A percentile compares a stretch with the other conserved stretches of the same genome.
Conservation (phyloP, 2,797 vertebrate species). For the Xiphophorus birchmanni region DNA sequence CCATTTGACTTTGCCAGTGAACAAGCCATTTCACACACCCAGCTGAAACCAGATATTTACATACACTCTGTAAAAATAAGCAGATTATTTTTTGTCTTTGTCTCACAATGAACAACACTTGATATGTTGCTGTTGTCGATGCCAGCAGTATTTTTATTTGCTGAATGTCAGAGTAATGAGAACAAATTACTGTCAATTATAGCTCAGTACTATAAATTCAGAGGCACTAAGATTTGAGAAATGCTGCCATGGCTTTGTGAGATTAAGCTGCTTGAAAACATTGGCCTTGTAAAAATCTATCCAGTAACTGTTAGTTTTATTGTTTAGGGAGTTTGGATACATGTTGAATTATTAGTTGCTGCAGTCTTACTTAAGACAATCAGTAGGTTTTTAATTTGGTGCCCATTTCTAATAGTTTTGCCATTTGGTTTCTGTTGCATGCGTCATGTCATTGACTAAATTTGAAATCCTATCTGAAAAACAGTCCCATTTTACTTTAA, state of each 20-base stretch:
- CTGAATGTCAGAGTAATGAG: not conserved
- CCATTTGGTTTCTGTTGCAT: not conserved
- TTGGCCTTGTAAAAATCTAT: not conserved
- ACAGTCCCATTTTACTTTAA: not conserved
- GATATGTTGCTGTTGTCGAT: not conserved
- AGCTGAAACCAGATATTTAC: not conserved
- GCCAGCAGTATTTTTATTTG: not conserved
- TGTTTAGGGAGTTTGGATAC: not conserved
- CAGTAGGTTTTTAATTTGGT: not conserved
- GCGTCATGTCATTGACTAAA: not conserved
- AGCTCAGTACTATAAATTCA: not conserved
- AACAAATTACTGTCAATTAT: not conserved
- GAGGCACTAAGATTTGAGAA: not conserved
- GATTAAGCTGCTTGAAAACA: not conserved
- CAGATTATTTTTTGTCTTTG: not conserved
- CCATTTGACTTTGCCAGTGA: not conserved
- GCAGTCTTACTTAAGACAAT: not conserved
- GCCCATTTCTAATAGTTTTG: not conserved
- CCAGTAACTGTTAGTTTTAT: not conserved
- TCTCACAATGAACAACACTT: not conserved
- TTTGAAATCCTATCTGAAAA: not conserved
- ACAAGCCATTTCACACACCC: not conserved
- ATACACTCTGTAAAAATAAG: not conserved
- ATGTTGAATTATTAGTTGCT: not conserved
- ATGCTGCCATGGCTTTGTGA: not conserved